A percentile compares a stretch with the other conserved stretches of the same genome.
Evolutionary conservation across 2,113 vertebrate genomes (phyloP).

Genomic region (Heloderma charlesbogerti): DNA sequence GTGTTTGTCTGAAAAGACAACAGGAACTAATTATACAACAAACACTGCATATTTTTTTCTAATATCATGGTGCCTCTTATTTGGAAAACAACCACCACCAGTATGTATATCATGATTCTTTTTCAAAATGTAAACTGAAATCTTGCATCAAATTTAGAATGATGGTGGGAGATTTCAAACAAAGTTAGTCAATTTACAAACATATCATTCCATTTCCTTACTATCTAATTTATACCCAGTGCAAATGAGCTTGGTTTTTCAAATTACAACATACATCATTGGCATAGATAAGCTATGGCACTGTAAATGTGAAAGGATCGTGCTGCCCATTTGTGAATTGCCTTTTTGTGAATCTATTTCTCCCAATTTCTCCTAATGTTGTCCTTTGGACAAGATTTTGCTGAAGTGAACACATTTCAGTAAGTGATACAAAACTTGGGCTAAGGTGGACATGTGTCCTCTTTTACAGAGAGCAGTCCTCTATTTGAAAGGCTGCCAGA

Average conservation of each 20-base stretch:
- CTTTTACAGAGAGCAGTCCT: too few species aligned
- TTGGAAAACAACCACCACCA: neutral
- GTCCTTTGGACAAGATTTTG: neutral
- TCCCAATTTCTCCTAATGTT: neutral
- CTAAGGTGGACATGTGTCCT: too few species aligned
- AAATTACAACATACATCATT: neutral
- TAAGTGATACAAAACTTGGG: neutral
- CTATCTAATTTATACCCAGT: neutral
- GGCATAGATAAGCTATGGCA: neutral
- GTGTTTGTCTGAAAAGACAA: conserved; percentile 41
- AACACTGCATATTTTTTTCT: conserved; percentile 52
- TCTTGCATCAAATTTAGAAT: conserved; percentile 24
- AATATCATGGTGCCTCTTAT: conserved; percentile 38
- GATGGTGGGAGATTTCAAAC: neutral
- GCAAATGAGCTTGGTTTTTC: neutral
- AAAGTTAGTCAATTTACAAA: neutral
- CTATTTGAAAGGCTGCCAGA: too few species aligned
- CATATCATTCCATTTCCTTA: neutral
- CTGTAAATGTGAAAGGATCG: neutral
- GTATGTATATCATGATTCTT: neutral
- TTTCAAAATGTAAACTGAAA: conserved; percentile 35
- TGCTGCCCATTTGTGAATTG: neutral
- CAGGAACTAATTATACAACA: conserved; percentile 60
- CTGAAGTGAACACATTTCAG: neutral
- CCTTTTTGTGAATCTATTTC: neutral